Conservation (phyloP, 2,113 vertebrate species). For the Apodemus speciosus region DNA sequence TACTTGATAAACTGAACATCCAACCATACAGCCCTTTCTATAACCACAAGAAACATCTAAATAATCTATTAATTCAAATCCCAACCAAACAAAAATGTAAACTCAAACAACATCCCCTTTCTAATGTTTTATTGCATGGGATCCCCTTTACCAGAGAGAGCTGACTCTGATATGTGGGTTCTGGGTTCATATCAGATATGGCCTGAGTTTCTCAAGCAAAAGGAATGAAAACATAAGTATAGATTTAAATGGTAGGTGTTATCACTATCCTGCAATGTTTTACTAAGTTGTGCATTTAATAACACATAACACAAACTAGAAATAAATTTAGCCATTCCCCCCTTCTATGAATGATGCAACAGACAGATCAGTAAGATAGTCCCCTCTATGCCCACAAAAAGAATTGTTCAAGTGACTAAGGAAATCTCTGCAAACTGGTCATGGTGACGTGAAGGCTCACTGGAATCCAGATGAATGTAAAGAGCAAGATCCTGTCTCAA, state of each 20-base stretch:
- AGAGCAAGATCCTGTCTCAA: not conserved
- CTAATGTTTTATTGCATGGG: conserved; percentile 6
- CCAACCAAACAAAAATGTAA: conserved; percentile 3
- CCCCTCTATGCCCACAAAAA: not conserved
- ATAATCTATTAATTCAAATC: conserved; percentile 37
- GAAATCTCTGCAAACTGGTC: not conserved
- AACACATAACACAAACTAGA: conserved; percentile 18
- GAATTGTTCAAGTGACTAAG: not conserved
- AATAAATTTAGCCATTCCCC: conserved; percentile 26
- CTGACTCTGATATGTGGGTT: not conserved
- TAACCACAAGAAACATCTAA: conserved; percentile 45
- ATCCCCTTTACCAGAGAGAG: not conserved
- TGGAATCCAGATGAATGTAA: no score
- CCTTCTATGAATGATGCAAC: conserved; percentile 45
- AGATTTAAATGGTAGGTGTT: not conserved
- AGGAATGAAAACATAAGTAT: not conserved
- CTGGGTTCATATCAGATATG: conserved; percentile 28
- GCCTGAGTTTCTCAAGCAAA: conserved; percentile 47
- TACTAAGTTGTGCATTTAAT: conserved; percentile 54
- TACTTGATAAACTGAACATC: conserved; percentile 40
- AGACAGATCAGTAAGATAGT: not conserved
- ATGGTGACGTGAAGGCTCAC: not conserved
- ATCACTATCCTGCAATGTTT: not conserved
- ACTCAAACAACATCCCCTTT: conserved; percentile 13
- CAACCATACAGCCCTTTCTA: not conserved